Evolutionary conservation across 2,113 vertebrate genomes (phyloP), one percentile per base, ranked within the genome.

Genomic region (Lamprotornis superbus): DNA sequence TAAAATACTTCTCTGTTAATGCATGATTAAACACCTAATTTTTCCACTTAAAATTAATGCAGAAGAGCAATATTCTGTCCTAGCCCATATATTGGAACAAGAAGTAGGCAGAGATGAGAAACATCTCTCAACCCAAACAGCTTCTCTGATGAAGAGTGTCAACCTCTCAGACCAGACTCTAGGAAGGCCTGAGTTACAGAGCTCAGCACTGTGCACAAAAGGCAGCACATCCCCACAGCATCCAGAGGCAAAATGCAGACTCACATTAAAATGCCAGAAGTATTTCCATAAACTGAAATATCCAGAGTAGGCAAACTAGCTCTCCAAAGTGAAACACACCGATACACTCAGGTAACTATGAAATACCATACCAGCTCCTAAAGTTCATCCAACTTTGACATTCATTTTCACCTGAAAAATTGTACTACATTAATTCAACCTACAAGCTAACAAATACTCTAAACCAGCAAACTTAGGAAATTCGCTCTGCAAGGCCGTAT

Each of bases 401-500:
- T 30, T 0, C 6, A 49, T 42, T 81, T 80, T 87, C 18, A 70
- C 5, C n/a, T 56, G 33, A 87, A 83, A 83, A 83, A 27, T 0
- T 1, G 0, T 17, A 52, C 9, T 8, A 31, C 1, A 1, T 31
- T 52, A 37, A 83, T 50, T 55, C 7, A 28, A 59, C 20, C 37
- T 5, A 47, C 11, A 55, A 65, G 24, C 12, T 31, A 67, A 63
- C 12, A 50, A 79, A 63, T 24, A 86, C 22, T 56, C 24, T 56
- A 28, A 20, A 76, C 68, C 33, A 84, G 33, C 11, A 50, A 59
- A 55, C 17, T 24, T 46, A 20, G 0, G 33, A 46, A 19, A 7
- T 15, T 39, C 42, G 9, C 40, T 61, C 40, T 78, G 35, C 64
- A 70, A 78, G 33, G 18, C 23, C 1, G 0, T 24, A 10, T 12